Percentiles rank a stretch among this genome's conserved stretches.
These are phyloP conservation scores for Cavia porcellus DNA, from an alignment of 2,113 vertebrate species.

Conservation along the genomic window DNA sequence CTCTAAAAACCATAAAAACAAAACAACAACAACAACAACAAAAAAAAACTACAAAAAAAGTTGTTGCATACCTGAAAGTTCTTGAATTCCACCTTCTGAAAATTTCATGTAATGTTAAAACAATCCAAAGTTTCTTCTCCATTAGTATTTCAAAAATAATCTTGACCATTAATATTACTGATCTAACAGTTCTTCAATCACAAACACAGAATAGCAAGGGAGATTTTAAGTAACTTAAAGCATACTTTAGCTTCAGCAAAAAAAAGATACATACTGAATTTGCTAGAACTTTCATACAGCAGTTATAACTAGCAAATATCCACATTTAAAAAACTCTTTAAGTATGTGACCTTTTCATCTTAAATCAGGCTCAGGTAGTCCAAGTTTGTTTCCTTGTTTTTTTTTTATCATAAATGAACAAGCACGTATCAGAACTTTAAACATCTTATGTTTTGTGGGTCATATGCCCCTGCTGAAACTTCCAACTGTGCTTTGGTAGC, in stretches of 20 bases:
- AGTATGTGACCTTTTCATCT: neutral
- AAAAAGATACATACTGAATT: conserved; percentile 9
- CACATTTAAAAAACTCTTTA: conserved; percentile 8
- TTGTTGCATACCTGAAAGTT: conserved; percentile 8
- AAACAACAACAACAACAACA: too few relatives aligned
- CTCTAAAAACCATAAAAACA: too few relatives aligned
- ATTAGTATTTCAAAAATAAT: neutral
- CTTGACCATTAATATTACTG: neutral
- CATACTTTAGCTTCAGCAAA: conserved; percentile 26
- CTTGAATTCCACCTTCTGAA: conserved; percentile 7
- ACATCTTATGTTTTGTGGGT: neutral
- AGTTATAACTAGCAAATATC: neutral
- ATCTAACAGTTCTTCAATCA: neutral
- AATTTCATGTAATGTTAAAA: conserved; percentile 24
- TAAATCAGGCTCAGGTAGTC: neutral
- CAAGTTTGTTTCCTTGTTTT: neutral
- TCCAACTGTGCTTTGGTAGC: neutral
- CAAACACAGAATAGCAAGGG: neutral
- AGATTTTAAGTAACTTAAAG: conserved; percentile 31
- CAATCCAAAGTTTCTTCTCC: conserved; percentile 59
- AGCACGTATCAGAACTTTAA: neutral
- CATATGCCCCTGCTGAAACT: neutral
- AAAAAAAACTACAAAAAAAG: too few relatives aligned
- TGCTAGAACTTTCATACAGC: neutral
- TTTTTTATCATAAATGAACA: neutral